Conservation (phyloP, 64 coral and sea anemone species). For the Dendrophyllia cribrosa region DNA sequence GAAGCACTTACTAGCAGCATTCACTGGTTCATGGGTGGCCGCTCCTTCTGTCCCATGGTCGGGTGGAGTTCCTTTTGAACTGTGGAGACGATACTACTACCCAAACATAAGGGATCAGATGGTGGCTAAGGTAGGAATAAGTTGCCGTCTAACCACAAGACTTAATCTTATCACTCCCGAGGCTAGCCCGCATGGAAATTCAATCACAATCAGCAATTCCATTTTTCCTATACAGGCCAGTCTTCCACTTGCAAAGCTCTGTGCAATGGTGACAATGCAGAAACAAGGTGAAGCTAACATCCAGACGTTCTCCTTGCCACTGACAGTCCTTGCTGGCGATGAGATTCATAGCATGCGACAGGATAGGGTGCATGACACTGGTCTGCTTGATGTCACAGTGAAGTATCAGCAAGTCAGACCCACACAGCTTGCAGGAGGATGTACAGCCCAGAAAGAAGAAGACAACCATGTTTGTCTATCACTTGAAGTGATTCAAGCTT, state of each 20-base stretch:
- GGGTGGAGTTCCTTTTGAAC: constrained; percentile 89
- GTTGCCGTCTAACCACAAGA: too few species aligned
- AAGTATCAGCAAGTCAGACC: constrained; percentile 82
- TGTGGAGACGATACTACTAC: constrained; percentile 97
- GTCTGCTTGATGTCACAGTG: constrained; percentile 82
- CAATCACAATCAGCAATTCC: neutral
- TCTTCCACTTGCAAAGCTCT: constrained; percentile 91
- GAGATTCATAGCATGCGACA: constrained; percentile 38
- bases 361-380: constrained; percentile 59
- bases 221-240: constrained; percentile 33
- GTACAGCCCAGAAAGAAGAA: constrained; percentile 8
- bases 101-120: constrained; percentile 98
- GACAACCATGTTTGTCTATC: constrained; percentile 78
- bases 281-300: constrained; percentile 77
- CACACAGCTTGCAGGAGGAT: neutral
- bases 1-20: constrained; percentile 89
- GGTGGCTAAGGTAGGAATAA: constrained; percentile 72
- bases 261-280: constrained; percentile 99
- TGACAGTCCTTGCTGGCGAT: constrained; percentile 71
- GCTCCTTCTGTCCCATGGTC: constrained; percentile 61
- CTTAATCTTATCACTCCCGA: neutral
- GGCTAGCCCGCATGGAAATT: too few species aligned
- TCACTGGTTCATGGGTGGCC: constrained; percentile 86
- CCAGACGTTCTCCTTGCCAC: constrained; percentile 93
- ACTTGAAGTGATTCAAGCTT: constrained; percentile 81